Evolutionary conservation across 2,888 invertebrate species (phyloP), one percentile per base, ranked within the genome.

Genomic region (Chrysolina haemoptera): DNA sequence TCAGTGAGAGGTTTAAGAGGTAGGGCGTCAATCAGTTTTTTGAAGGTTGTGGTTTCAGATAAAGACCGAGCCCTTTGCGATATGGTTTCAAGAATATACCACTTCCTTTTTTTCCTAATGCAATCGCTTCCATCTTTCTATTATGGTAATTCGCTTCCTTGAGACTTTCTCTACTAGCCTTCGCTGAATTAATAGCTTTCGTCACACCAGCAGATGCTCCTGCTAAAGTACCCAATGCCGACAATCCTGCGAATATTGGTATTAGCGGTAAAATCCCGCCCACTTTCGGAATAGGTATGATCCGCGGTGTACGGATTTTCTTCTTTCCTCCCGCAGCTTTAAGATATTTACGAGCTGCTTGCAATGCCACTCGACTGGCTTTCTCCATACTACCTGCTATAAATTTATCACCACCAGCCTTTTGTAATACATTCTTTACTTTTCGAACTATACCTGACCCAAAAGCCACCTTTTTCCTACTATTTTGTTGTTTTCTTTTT

Each of bases 241-340:
- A 50, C n/a, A 50, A 50, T 50, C 59, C 22, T 8, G 62, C 62
- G 20, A 14, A 62, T n/a, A 62, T 27, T 2, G 43, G 43, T 43
- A 65, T 65, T 2, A 65, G 40, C 0, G 65, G 65, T 65, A 43
- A 12, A 41, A 65, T 41, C 9, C 16, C 43, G 16, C 65, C 65
- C 8, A 12, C 41, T 41, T 65, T 65, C 5, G 46, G 43, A n/a
- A 14, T 43, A n/a, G 65, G 65, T 65, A 65, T 65, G 6, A 64
- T 64, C 12, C 5, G 41, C 5, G 14, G 65, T 14, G 41, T 41
- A 14, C 65, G 41, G 11, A 64, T 64, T 10, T 41, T 41, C 8
- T 27, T 27, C 12, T 62, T 62, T 22, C 62, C 27, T 1, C 27
- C 62, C 12, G 27, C 5, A 10, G 62, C 62, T n/a, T 50, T 50